These are phyloP conservation scores for Folsomia candida DNA, from an alignment of 2,888 invertebrate species.

Conservation along the genomic window DNA sequence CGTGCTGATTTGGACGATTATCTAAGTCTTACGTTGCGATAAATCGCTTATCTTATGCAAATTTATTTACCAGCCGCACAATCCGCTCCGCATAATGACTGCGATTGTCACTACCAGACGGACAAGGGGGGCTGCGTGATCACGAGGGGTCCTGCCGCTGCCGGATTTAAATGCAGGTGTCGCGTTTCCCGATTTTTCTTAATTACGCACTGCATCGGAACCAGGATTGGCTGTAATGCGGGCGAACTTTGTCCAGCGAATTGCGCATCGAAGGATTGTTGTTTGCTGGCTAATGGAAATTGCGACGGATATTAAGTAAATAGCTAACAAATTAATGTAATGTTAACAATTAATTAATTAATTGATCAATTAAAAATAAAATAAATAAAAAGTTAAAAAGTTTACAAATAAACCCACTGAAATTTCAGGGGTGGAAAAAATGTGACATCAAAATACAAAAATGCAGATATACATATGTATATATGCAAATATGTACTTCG, in stretches of 20 bases:
- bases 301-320: background rate
- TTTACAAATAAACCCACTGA: too few species aligned
- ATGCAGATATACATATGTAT: too few species aligned
- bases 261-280: constrained; percentile 1
- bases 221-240: constrained; percentile 8
- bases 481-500: too few species aligned
- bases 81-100: constrained; percentile 2
- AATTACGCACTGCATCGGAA: constrained; percentile 14
- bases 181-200: constrained; percentile 8
- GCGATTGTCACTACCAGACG: constrained; percentile 25
- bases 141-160: background rate
- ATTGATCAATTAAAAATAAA: too few species aligned
- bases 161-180: constrained; percentile 22
- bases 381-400: too few species aligned
- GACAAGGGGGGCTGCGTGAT: constrained; percentile 20
- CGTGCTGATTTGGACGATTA: too few species aligned
- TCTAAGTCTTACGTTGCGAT: too few species aligned
- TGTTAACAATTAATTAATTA: too few species aligned
- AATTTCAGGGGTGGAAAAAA: too few species aligned
- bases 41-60: too few species aligned
- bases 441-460: too few species aligned
- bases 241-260: constrained; percentile 15
- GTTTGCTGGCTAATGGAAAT: background rate
- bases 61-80: background rate
- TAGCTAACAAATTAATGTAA: too few species aligned